Evolutionary conservation across 2,797 vertebrate species (phyloP).

Genomic region (Paguma larvata): DNA sequence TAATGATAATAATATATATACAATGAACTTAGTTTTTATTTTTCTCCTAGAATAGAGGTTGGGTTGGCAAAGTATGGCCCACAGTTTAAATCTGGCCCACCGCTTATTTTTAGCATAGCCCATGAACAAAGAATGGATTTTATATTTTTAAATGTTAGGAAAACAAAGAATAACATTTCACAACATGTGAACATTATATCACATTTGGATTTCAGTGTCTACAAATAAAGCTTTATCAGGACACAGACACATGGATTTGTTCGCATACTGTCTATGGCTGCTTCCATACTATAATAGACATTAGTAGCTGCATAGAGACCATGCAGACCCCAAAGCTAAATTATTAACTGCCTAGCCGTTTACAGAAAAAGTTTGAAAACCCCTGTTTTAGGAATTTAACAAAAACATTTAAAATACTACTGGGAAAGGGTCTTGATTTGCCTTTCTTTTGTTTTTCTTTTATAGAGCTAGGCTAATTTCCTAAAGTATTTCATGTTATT

Average conservation of each 20-base stretch:
- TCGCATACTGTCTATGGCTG: neutral
- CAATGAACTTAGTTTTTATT: conserved; percentile 6
- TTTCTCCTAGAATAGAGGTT: neutral
- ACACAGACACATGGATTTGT: neutral
- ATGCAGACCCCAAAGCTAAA: neutral
- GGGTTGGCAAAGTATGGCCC: neutral
- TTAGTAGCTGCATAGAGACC: neutral
- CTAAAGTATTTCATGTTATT: neutral
- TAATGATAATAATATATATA: neutral
- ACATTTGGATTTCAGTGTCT: neutral
- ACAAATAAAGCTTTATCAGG: neutral
- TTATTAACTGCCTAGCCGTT: neutral
- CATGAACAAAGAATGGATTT: neutral
- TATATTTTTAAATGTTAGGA: neutral
- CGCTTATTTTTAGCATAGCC: neutral
- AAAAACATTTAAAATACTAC: neutral
- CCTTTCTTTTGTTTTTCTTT: conserved; percentile 1
- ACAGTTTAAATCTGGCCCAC: neutral
- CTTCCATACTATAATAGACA: neutral
- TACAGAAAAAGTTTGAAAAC: neutral
- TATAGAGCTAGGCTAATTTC: neutral
- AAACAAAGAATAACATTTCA: neutral
- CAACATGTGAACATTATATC: neutral
- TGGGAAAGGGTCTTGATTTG: neutral
- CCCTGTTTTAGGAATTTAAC: neutral